Evolutionary conservation across 1,140 invertebrate genomes (phyloP), one percentile per base, ranked within the genome.

Genomic region (Chymomyza costata): DNA sequence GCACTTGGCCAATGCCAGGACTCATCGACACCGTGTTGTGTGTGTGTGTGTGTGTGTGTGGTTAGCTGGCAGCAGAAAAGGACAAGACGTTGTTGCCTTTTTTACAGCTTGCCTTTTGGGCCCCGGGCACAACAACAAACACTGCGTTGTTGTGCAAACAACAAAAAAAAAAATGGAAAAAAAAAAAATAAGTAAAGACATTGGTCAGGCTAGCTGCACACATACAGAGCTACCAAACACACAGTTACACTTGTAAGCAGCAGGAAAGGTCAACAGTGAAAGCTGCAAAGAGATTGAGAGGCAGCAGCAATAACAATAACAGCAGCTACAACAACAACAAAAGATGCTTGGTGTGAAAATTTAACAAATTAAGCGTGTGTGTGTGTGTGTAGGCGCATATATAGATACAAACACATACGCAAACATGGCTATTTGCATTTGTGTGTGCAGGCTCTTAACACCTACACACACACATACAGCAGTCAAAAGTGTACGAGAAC

Each of bases 321-420:
- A 54, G 37, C 30, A 63, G 52, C 30, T 34, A 39, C 39, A 64
- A 55, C n/a, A n/a, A 62, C 48, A 67, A 53, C 16, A 78, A 58
- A 52, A 59, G 59, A 52, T 73, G 63, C 60, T 51, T 65, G 55
- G 71, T 78, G 71, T 78, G 66, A 78, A 78, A 78, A 80, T 66
- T 78, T 71, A 74, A 74, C 69, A 74, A 70, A 70, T 70, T 55
- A 78, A 70, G 65, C 65, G 69, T 40, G 64, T 65, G 44, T 71
- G 13, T 17, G 41, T 21, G 37, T 28, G 32, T 19, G 14, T 46
- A 28, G 3, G 8, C 21, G 8, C 21, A 25, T 3, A 3, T 25
- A 25, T 25, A 25, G 21, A 8, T 25, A 25, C 21, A 8, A 25
- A 8, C 8, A 25, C 21, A 25, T 25, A 25, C 21, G 3, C 8